Percentiles rank a stretch among this genome's conserved stretches.
phyloP scores from a whole-genome alignment of 2,113 vertebrate genomes.

The Pygathrix nemaeus region DNA sequence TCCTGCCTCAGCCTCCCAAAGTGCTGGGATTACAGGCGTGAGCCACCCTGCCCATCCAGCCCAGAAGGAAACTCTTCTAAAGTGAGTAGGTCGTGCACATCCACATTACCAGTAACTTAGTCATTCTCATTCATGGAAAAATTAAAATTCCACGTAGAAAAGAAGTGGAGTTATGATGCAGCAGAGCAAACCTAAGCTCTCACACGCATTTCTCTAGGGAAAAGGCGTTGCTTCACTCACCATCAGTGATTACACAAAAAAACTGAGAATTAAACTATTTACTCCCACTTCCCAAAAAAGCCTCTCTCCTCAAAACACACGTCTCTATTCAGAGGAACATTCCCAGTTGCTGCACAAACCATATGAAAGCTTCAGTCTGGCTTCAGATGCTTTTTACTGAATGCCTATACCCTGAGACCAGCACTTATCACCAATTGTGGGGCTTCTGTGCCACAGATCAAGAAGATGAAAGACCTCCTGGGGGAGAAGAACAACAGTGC shows the following conservation, averaged over 20 bases:
- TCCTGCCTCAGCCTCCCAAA: too few relatives aligned
- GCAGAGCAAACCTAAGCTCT: neutral
- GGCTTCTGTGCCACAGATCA: neutral
- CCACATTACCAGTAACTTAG: neutral
- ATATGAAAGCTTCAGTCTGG: fast-evolving
- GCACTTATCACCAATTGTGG: neutral
- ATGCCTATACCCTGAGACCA: neutral
- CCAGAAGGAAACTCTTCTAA: too few relatives aligned
- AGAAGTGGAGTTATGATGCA: too few relatives aligned
- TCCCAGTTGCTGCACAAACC: neutral
- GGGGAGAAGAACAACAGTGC: neutral
- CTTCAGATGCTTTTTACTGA: neutral
- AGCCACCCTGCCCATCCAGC: too few relatives aligned
- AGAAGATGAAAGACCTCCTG: neutral
- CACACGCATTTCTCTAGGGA: neutral
- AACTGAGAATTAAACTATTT: neutral
- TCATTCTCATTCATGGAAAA: neutral
- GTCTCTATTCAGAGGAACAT: neutral
- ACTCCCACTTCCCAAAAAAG: neutral
- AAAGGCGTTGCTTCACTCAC: neutral
- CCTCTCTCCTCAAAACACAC: neutral
- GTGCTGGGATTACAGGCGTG: too few relatives aligned
- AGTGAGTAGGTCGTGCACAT: too few relatives aligned
- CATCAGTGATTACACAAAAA: neutral
- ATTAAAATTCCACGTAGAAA: neutral